Conservation (phyloP, 1,140 invertebrate genomes). For the Dreissena polymorpha region DNA sequence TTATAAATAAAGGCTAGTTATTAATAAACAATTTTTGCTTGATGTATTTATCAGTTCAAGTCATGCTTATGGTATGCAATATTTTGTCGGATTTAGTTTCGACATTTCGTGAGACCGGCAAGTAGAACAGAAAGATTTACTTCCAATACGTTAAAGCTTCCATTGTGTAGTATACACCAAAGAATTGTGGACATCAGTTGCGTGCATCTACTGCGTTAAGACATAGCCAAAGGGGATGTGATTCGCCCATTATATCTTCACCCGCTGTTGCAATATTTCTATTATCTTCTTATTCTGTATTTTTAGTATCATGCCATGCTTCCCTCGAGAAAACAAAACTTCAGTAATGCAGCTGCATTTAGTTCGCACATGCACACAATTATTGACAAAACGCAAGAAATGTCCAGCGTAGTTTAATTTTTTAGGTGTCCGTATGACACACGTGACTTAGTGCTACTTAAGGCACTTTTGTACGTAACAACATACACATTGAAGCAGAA, state of each 20-base stretch:
- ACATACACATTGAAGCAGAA: no score
- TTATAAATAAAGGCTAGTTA: no score
- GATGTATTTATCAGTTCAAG: no score
- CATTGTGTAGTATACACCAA: no score
- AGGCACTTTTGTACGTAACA: not conserved
- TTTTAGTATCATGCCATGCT: slow-evolving; percentile 31
- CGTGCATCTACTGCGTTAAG: not conserved
- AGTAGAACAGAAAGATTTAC: no score
- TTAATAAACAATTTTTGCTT: no score
- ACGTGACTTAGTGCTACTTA: slow-evolving; percentile 35
- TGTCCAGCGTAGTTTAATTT: slow-evolving; percentile 2
- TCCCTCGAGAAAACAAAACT: slow-evolving; percentile 35
- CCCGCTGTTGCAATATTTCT: slow-evolving; percentile 40
- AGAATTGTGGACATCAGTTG: no score
- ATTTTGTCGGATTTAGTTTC: no score
- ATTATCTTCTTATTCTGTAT: slow-evolving; percentile 47
- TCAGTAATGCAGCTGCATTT: not conserved
- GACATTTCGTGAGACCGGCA: no score
- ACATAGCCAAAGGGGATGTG: slow-evolving; percentile 5
- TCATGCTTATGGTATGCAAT: no score
- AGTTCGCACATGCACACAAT: slow-evolving; percentile 33
- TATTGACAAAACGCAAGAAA: slow-evolving; percentile 25
- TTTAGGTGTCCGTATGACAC: slow-evolving; percentile 6
- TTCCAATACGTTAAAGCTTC: no score
- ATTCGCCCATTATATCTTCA: slow-evolving; percentile 28